phyloP scores from a whole-genome alignment of 2,113 vertebrate species.

The Manacus vitellinus region DNA sequence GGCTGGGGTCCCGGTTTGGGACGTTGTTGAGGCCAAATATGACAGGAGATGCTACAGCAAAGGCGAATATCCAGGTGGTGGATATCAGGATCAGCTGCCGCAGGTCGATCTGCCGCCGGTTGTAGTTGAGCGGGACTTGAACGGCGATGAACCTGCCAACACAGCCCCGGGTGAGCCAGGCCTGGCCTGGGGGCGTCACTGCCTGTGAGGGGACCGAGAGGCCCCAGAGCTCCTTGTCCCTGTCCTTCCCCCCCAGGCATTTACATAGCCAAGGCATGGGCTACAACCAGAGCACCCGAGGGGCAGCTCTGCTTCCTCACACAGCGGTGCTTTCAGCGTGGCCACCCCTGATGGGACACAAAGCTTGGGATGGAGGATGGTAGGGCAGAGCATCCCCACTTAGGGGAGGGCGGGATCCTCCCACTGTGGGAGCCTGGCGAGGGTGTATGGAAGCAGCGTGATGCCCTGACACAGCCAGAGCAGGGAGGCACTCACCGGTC shows the following conservation, averaged over 20 bases:
- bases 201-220: rapidly evolving
- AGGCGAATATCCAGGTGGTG: constrained; percentile 90
- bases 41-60: constrained; percentile 90
- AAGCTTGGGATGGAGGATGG: too few relatives aligned
- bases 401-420: background rate
- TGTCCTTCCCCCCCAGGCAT: background rate
- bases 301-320: background rate
- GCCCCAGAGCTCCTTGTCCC: background rate
- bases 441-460: background rate
- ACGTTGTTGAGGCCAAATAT: constrained; percentile 91
- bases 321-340: background rate
- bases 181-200: background rate
- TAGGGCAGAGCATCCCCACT: background rate
- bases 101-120: constrained; percentile 84
- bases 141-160: constrained; percentile 89
- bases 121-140: constrained; percentile 87
- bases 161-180: background rate
- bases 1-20: constrained; percentile 77
- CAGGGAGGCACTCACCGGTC: constrained; percentile 80
- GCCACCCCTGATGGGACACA: background rate
- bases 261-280: background rate
- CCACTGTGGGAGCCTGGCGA: rapidly evolving
- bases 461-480: background rate
- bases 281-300: background rate
- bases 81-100: constrained; percentile 87